Base-by-base conservation (phyloP, 30 jellyfish, hydroid and myxozoan genomes). In the Pelagia noctiluca region DNA sequence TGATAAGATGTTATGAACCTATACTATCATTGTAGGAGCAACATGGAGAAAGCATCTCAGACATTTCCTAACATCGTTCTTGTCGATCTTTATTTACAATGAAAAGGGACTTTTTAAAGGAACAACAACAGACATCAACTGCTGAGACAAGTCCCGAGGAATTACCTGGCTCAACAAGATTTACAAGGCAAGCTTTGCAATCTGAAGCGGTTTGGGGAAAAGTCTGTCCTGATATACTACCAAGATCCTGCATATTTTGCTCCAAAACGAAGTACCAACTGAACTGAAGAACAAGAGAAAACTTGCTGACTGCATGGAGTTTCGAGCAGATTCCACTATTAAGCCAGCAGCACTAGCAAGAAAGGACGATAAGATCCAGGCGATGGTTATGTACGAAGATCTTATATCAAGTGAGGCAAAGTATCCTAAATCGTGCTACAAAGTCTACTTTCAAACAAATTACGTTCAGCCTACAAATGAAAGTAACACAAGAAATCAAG, bases 71-170 rank as follows among this genome's bases (percentile, higher is more conserved):
- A 54, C 80, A 67, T 67, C 80, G 80, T 67, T 67, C 80, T 67
- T 67, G 80, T 67, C 71, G 80, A 67, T 67, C 80, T 67, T 67
- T 67, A 36, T 67, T 67, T 67, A 67, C 80, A 67, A 67, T 67
- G 80, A 67, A 67, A 67, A 36, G 80, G 80, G 62, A 32, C 74
- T 18, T 67, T 67, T 25, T 30, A 67, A 67, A 67, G 80, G 80
- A 26, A 67, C 80, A 67, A 36, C 26, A 32, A 36, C 80, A 67
- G 72, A 67, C 80, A 67, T 67, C 80, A 67, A 0, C 80, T 67
- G 80, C 80, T 67, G 80, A 25, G 16, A 23, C 80, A 21, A 61
- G 36, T 61, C 73, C 73, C 73, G 29, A 61, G 73, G 73, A 61
- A 61, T 61, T 61, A 16, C 73, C 73, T 61, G 73, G 37, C 73